Evolutionary conservation across 2,113 vertebrate genomes (phyloP), one percentile per base, ranked within the genome.

Genomic region (Tringa solitaria): DNA sequence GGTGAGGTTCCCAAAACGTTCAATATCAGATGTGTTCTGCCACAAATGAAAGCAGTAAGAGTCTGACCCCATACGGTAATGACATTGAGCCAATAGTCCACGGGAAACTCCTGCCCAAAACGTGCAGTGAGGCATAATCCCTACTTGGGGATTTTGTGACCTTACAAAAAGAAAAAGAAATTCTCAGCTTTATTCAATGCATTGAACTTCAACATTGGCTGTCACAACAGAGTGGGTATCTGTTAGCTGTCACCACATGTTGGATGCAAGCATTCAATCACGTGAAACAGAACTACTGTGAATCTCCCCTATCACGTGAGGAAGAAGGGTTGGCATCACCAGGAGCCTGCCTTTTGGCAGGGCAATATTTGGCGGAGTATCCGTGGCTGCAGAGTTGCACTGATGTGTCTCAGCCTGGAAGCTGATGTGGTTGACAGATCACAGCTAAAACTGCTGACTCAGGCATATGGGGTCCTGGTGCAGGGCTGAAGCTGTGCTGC

Each of bases 291-390:
- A 57, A 91, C 15, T 60, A 27, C 22, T 37, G 18, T 43, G 56
- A 16, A 12, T 72, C 37, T 70, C 45, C 64, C 20, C 18, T 19
- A 20, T 21, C 50, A 6, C 0, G 0, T 19, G 60, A 75, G 46
- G 51, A 77, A 50, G 67, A 69, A 78, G 65, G n/a, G 41, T 26
- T 37, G 32, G 26, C 63, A 30, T 16, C 35, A 0, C 9, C 8
- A 24, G 57, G 39, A 69, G 7, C 3, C 9, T 14, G 26, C n/a
- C 63, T 50, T 81, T 20, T 6, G 61, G 39, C 56, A 54, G n/a
- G 14, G 54, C 75, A 54, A 0, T 12, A 9, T 64, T 80, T 69
- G 45, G 33, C 45, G 35, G 30, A 60, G 21, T 9, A 9, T 8
- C 48, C 37, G 26, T 46, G 27, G 21, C 76, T 81, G 60, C 41